A percentile compares a stretch with the other conserved stretches of the same genome.
These are phyloP conservation scores for Laspeyria flexula DNA, from an alignment of 2,888 invertebrate genomes.

Conservation along the genomic window DNA sequence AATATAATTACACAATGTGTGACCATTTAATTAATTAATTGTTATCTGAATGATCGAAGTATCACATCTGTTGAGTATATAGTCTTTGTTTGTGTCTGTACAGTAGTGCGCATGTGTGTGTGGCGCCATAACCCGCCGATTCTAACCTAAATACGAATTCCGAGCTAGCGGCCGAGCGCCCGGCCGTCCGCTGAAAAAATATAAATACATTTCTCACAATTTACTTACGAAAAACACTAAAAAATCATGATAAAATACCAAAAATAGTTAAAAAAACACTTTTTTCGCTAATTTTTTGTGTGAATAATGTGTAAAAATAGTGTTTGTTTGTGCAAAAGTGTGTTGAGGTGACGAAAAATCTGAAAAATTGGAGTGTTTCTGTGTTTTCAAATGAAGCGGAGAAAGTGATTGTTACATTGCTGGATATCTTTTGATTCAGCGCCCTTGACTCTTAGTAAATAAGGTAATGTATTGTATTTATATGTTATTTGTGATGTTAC, in stretches of 20 bases:
- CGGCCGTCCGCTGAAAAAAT: slow-evolving; percentile 70
- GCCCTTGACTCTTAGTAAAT: slow-evolving; percentile 16
- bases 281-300: slow-evolving; percentile 32
- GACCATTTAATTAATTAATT: no score
- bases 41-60: no score
- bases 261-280: slow-evolving; percentile 55
- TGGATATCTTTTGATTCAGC: slow-evolving; percentile 33
- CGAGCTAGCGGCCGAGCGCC: slow-evolving; percentile 67
- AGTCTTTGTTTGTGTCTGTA: slow-evolving; percentile 64
- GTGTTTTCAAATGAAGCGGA: slow-evolving; percentile 57
- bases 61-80: no score
- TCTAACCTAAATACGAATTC: slow-evolving; percentile 83
- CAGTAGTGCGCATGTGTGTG: slow-evolving; percentile 74
- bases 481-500: slow-evolving; percentile 1
- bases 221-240: slow-evolving; percentile 24
- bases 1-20: no score
- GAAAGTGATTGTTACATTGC: slow-evolving; percentile 47
- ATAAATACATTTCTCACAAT: slow-evolving; percentile 68
- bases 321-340: slow-evolving; percentile 42
- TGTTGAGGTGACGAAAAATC: slow-evolving; percentile 70
- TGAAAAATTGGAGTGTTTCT: slow-evolving; percentile 35
- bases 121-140: slow-evolving; percentile 77
- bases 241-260: slow-evolving; percentile 11
- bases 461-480: slow-evolving; percentile 34
- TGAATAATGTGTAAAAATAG: slow-evolving; percentile 71